Evolutionary conservation across 2,797 vertebrate species (phyloP), one percentile per base, ranked within the genome.

Genomic region (Sebastes hopkinsi): DNA sequence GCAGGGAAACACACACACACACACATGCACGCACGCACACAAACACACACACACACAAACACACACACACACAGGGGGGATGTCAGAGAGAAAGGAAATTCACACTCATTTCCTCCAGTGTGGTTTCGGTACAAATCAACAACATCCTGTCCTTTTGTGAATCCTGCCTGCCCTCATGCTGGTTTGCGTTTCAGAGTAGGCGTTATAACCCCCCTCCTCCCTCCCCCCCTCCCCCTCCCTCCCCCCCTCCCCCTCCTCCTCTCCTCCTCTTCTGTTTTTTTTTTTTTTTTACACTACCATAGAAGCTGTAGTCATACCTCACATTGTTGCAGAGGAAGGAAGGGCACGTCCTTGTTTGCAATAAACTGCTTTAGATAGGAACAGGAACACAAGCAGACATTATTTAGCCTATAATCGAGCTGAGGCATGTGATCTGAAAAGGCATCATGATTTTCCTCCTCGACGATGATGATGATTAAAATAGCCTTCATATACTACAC

Each of bases 131-230:
- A 97, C 97, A 97, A 97, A 97, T 97, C 97, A 97, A 97, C 97
- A 96, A 97, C 97, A 97, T 98, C 97, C 97, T 98, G 97, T 96
- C 96, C 97, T 96, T 97, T 97, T 97, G 97, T 97, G 95, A 96
- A 94, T 95, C 94, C 95, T 95, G 94, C 91, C 88, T 96, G 96
- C 96, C 95, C 94, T 94, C 94, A 94, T 96, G 95, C 94, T 94
- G 96, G 95, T 90, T 91, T 89, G 88, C 84, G 92, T 92, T 94
- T 92, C 88, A 89, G 85, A 81, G 87, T 59, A 82, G 91, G 90
- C 92, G 89, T 92, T 87, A 92, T 91, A 89, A 9, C 9, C 9
- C 30, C 32, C 32, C 6, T n/a, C n/a, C n/a, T n/a, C 2, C 4
- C 12, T n/a, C 20, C 5, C 29, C 52, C 2, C 8, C 29, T 34